Base-by-base conservation (phyloP, 2,797 vertebrate genomes). In the Psittacula echo region DNA sequence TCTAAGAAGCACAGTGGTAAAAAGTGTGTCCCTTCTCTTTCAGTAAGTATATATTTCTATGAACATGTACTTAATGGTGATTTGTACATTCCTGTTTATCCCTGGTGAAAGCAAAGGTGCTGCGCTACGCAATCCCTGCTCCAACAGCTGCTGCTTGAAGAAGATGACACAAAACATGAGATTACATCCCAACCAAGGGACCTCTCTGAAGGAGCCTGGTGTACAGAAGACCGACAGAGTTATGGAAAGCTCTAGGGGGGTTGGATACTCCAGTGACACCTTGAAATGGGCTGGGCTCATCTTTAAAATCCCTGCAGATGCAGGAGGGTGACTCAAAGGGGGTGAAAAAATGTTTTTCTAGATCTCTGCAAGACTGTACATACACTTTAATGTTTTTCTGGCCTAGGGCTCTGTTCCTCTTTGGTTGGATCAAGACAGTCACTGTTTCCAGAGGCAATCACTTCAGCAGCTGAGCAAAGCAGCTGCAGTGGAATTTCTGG, bases 401-500 rank as follows among this genome's bases (percentile, higher is more conserved):
- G 71, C 70, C 80, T 30, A 56, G 30, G 54, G 85, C 39, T 39
- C 32, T 9, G n/a, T 8, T 88, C 39, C 24, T 81, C 47, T 47
- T 79, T 4, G 2, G 34, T n/a, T 82, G 74, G 42, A 21, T 91
- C 80, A 48, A 39, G 32, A 3, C 41, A 70, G 78, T 26, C 18
- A 7, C 70, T 23, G 29, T 13, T 91, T 86, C 67, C 54, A 88
- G 70, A 86, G 83, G 76, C 85, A 83, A 72, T 29, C 0, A 3
- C 29, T 53, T 34, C 24, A 51, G 76, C 93, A 93, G 89, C 87
- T 75, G 71, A 88, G 54, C 74, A 29, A 32, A 92, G 61, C 90
- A 95, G 89, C 86, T 91, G 93, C 91, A 71, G 71, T 78, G 83
- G 71, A 68, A 34, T 56, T 45, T 89, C 26, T 79, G 92, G 93